phyloP scores from a whole-genome alignment of 2,797 vertebrate genomes.

The Halcyon leucocephala region DNA sequence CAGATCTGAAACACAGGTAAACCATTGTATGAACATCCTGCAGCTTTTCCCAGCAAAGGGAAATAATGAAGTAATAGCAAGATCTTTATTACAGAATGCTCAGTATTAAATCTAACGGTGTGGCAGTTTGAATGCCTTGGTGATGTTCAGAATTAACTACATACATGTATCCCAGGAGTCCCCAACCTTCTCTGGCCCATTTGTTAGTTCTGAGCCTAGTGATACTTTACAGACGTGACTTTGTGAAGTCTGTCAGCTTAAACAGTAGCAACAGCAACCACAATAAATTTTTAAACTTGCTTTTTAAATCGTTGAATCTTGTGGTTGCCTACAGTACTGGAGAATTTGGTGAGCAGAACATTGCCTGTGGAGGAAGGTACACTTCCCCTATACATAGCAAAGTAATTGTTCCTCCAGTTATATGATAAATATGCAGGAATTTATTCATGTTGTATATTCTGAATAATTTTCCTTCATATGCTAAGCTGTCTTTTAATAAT shows the following conservation, averaged over 20 bases:
- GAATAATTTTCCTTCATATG: neutral
- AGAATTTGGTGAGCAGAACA: neutral
- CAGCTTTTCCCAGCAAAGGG: neutral
- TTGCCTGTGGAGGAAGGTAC: neutral
- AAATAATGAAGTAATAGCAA: neutral
- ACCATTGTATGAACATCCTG: neutral
- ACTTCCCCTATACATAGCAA: fast-evolving
- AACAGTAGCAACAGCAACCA: neutral
- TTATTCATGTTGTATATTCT: neutral
- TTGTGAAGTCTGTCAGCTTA: neutral
- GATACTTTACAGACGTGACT: neutral
- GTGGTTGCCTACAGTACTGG: neutral
- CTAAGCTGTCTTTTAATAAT: neutral
- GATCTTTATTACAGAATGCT: neutral
- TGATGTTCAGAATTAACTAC: neutral
- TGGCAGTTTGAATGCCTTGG: neutral
- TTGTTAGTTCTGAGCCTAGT: neutral
- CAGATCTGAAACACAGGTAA: neutral
- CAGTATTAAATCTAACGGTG: neutral
- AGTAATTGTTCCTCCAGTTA: neutral
- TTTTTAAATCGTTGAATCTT: neutral
- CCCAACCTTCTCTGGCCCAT: neutral
- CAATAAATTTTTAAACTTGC: neutral
- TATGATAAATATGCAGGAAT: neutral
- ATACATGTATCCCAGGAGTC: fast-evolving